Evolutionary conservation across 2,113 vertebrate species (phyloP).

Genomic region (Forbesichthys agassizii): DNA sequence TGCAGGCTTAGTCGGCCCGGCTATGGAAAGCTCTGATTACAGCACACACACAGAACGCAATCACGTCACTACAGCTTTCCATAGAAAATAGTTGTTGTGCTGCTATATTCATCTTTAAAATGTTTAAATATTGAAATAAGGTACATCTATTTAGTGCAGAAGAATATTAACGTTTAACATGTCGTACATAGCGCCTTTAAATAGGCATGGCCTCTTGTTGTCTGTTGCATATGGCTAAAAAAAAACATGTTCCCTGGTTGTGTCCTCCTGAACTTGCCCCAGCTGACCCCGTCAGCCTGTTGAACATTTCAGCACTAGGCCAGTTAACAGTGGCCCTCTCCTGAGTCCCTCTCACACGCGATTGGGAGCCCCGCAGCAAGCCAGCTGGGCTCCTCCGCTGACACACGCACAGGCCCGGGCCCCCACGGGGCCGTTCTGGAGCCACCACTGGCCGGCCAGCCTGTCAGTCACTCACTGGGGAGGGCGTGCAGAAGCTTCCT

Average conservation of each 20-base stretch:
- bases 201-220: too few relatives aligned
- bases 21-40: too few relatives aligned
- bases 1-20: too few relatives aligned
- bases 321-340: slow-evolving; percentile 49
- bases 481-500: slow-evolving; percentile 78
- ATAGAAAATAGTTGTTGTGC: too few relatives aligned
- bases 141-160: too few relatives aligned
- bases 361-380: slow-evolving; percentile 65
- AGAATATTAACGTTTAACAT: too few relatives aligned
- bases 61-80: too few relatives aligned
- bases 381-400: slow-evolving; percentile 66
- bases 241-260: slow-evolving; percentile 3
- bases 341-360: slow-evolving; percentile 58
- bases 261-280: slow-evolving; percentile 39
- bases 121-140: too few relatives aligned
- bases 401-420: slow-evolving; percentile 51
- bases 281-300: slow-evolving; percentile 52
- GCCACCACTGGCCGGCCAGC: slow-evolving; percentile 64
- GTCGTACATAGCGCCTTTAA: too few relatives aligned
- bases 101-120: too few relatives aligned
- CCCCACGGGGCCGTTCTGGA: slow-evolving; percentile 46
- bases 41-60: too few relatives aligned
- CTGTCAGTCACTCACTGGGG: slow-evolving; percentile 70
- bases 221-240: neutral
- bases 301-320: slow-evolving; percentile 52